These are phyloP conservation scores for Lasioglossum albipes DNA, from an alignment of 1,140 invertebrate genomes.

Conservation along the genomic window DNA sequence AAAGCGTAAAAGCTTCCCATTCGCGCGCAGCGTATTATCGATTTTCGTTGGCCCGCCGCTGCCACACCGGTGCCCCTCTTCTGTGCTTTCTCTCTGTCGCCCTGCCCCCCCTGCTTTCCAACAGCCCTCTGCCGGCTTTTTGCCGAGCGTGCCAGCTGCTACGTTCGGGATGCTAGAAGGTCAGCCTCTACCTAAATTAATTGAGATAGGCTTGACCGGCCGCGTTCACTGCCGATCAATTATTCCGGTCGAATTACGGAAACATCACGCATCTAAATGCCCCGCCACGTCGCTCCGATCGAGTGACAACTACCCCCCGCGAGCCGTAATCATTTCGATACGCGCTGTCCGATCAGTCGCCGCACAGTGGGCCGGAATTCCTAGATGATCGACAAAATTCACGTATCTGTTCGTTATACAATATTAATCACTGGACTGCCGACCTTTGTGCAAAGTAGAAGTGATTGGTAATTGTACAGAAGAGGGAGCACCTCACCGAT, in stretches of 20 bases:
- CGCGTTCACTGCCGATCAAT: background rate
- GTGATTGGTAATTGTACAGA: no score
- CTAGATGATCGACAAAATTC: no score
- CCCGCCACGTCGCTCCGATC: background rate
- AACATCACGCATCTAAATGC: background rate
- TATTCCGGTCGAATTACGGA: background rate
- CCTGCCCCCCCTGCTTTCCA: background rate
- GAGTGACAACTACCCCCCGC: no score
- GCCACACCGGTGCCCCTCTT: background rate
- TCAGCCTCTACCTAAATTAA: conserved; percentile 27
- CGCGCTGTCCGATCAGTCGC: no score
- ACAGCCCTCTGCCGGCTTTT: conserved; percentile 8
- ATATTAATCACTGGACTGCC: no score
- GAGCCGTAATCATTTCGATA: no score
- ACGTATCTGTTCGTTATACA: no score
- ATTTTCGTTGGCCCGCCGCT: conserved; percentile 33
- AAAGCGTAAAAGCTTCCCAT: conserved; percentile 33
- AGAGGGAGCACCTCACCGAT: no score
- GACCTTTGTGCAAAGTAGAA: no score
- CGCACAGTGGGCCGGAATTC: no score
- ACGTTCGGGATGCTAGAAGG: background rate
- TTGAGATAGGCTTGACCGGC: conserved; percentile 1
- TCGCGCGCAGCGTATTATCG: conserved; percentile 25
- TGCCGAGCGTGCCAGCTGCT: background rate
- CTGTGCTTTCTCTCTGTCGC: background rate